Percentiles rank a stretch among this genome's conserved stretches.
Evolutionary conservation across 2,888 invertebrate species (phyloP).

Genomic region (Diaphora mendica): DNA sequence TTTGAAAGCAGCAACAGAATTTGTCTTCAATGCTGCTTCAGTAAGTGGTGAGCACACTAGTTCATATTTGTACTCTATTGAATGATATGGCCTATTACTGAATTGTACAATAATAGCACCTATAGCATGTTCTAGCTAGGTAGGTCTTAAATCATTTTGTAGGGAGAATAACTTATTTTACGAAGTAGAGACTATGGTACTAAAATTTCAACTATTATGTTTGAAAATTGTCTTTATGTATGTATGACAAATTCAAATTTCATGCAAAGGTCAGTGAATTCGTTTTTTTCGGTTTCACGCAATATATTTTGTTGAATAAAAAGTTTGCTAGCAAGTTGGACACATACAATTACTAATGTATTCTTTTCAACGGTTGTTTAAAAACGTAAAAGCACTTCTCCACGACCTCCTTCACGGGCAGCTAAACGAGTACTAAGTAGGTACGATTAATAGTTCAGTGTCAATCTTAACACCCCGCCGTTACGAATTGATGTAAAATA

Average conservation of each 20-base stretch:
- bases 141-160: background rate
- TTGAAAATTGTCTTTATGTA: background rate
- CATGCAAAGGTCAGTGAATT: background rate
- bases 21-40: background rate
- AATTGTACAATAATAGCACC: background rate
- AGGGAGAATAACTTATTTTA: background rate
- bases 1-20: background rate
- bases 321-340: background rate
- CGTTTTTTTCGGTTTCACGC: background rate
- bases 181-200: background rate
- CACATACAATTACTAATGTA: background rate
- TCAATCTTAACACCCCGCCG: too few relatives aligned
- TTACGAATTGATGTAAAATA: too few relatives aligned
- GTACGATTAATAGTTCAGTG: too few relatives aligned
- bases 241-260: background rate
- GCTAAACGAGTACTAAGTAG: too few relatives aligned
- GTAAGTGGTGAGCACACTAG: background rate
- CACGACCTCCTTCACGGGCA: too few relatives aligned
- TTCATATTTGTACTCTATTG: constrained; percentile 4
- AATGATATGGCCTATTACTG: background rate
- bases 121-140: background rate
- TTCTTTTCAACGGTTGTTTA: background rate
- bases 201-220: background rate
- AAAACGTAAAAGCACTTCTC: too few relatives aligned
- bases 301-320: background rate